These are phyloP conservation scores for Dendrolimus houi DNA, from an alignment of 2,888 invertebrate genomes.

Conservation along the genomic window DNA sequence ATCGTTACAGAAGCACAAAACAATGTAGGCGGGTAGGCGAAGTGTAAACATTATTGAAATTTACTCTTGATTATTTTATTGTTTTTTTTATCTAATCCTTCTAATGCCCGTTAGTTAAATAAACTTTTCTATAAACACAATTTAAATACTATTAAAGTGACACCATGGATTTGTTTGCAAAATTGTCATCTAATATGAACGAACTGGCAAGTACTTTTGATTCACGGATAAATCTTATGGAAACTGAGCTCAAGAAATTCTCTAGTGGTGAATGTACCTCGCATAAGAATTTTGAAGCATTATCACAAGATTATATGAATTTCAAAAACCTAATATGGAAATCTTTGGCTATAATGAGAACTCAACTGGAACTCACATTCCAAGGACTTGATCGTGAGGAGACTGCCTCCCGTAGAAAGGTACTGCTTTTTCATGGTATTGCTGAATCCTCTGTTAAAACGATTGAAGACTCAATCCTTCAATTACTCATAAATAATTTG, in stretches of 20 bases:
- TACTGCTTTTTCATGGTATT: background rate
- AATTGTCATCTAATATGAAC: background rate
- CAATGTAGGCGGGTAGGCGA: no score
- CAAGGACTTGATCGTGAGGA: background rate
- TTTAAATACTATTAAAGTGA: background rate
- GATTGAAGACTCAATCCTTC: no score
- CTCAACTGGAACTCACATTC: background rate
- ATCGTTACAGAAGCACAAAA: no score
- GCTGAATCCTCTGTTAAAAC: background rate
- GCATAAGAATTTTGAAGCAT: background rate
- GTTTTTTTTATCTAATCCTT: background rate
- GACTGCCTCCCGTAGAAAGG: background rate
- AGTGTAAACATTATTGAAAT: no score
- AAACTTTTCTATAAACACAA: background rate
- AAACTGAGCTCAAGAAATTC: no score
- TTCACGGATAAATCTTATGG: no score
- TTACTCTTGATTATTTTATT: no score
- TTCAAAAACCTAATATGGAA: conserved; percentile 10
- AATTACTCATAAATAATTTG: no score
- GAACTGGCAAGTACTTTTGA: background rate
- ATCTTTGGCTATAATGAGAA: background rate
- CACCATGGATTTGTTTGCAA: background rate
- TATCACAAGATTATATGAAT: background rate
- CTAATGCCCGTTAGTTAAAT: background rate
- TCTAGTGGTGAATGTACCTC: no score